Evolutionary conservation across 2,888 invertebrate genomes (phyloP).

Genomic region (Ceraclea dissimilis): DNA sequence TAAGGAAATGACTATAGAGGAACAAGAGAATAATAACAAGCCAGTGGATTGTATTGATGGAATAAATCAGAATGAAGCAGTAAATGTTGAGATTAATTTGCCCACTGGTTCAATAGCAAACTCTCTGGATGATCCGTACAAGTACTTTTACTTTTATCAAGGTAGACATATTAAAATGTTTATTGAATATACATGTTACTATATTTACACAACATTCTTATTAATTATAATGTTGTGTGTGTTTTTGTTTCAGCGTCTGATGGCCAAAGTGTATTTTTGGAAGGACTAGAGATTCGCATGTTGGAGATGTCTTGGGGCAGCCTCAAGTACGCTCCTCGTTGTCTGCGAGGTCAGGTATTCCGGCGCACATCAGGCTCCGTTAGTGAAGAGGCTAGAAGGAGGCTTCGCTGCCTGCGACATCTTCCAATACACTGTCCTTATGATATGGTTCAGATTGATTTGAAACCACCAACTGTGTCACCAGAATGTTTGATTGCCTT

Average conservation of each 20-base stretch:
- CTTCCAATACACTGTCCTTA: constrained; percentile 86
- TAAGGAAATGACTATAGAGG: not conserved
- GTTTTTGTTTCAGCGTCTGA: constrained; percentile 57
- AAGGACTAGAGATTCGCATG: constrained; percentile 85
- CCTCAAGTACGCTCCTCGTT: constrained; percentile 67
- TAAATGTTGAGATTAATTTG: too few species aligned
- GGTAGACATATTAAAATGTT: constrained; percentile 40
- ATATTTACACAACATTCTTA: not conserved
- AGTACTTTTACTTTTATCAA: constrained; percentile 77
- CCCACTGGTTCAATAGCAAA: too few species aligned
- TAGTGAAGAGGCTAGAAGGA: constrained; percentile 40
- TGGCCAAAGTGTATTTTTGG: constrained; percentile 88
- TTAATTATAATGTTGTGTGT: not conserved
- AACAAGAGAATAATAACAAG: not conserved
- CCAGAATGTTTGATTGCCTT: constrained; percentile 60
- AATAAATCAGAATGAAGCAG: too few species aligned
- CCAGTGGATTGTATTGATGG: too few species aligned
- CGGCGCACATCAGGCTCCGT: constrained; percentile 83
- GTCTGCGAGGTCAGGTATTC: constrained; percentile 70
- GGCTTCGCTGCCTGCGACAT: constrained; percentile 70
- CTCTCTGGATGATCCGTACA: constrained; percentile 32
- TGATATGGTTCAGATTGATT: constrained; percentile 80
- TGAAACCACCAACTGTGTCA: constrained; percentile 66
- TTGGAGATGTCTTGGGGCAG: constrained; percentile 79
- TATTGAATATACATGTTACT: not conserved